Percentiles rank a stretch among this genome's conserved stretches.
phyloP scores from a whole-genome alignment of 23 tunicate genomes.

The Corella eumyota region DNA sequence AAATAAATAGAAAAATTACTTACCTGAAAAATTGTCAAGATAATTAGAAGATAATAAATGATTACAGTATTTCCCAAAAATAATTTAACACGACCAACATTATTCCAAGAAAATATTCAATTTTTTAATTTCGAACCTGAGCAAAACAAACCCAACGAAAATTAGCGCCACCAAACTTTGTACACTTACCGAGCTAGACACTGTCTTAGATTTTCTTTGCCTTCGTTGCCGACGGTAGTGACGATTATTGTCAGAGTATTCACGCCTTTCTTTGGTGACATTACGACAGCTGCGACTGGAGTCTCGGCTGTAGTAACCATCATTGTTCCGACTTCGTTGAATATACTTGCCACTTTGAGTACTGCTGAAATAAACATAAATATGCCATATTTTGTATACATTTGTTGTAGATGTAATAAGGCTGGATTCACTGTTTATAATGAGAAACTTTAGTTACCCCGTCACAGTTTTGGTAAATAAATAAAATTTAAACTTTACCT shows the following conservation, averaged over 20 bases:
- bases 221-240: conserved; percentile 35
- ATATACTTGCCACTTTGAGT: conserved; percentile 17
- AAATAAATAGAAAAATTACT: no score
- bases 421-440: no score
- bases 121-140: no score
- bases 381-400: neutral
- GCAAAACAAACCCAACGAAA: no score
- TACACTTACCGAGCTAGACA: no score
- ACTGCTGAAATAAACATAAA: neutral
- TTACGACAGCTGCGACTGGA: conserved; percentile 9
- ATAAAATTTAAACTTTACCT: conserved; percentile 11
- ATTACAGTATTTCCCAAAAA: no score
- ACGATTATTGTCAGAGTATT: conserved; percentile 32
- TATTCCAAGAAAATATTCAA: no score
- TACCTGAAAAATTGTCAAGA: no score
- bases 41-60: no score
- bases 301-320: conserved; percentile 34
- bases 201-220: conserved; percentile 50
- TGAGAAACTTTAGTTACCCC: no score
- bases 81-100: no score
- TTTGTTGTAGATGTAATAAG: neutral
- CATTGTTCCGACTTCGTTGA: conserved; percentile 19
- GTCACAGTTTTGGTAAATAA: neutral
- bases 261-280: conserved; percentile 5
- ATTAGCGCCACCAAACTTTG: no score